Evolutionary conservation across 2,888 invertebrate genomes (phyloP).

Genomic region (Amphiduros pacificus): DNA sequence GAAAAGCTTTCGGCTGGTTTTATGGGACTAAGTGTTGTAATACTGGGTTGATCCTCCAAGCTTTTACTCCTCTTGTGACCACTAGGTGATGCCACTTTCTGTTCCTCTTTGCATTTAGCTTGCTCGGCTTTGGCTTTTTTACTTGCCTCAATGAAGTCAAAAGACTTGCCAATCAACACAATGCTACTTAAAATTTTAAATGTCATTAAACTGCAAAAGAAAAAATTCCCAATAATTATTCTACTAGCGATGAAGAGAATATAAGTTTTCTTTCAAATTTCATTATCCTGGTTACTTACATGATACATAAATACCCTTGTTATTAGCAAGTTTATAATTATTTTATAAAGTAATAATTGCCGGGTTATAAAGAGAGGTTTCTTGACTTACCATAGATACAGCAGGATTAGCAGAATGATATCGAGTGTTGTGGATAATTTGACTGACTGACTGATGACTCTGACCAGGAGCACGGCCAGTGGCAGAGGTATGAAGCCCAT

Average conservation of each 20-base stretch:
- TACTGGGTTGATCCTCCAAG: too few relatives aligned
- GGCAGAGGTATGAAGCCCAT: constrained; percentile 99
- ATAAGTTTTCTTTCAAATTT: too few relatives aligned
- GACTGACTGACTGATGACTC: constrained; percentile 82
- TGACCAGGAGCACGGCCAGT: constrained; percentile 86
- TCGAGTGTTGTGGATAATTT: constrained; percentile 71
- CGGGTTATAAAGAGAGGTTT: too few relatives aligned
- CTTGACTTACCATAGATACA: constrained; percentile 68
- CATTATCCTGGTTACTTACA: too few relatives aligned
- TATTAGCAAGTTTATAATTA: too few relatives aligned
- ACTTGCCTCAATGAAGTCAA: constrained; percentile 76
- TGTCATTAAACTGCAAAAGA: constrained; percentile 51
- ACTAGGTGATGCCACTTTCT: not conserved
- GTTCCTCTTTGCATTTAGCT: not conserved
- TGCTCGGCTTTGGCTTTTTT: constrained; percentile 20
- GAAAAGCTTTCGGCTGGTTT: too few relatives aligned
- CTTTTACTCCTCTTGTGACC: constrained; percentile 9
- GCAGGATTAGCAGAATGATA: constrained; percentile 72
- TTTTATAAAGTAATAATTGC: constrained; percentile 7
- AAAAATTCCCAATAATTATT: too few relatives aligned
- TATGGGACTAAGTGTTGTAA: too few relatives aligned
- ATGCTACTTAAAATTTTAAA: constrained; percentile 78
- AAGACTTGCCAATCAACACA: constrained; percentile 86
- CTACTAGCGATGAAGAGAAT: too few relatives aligned
- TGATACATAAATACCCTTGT: too few relatives aligned